Base-by-base conservation (phyloP, 2,888 invertebrate genomes). In the Drosophila villosipedis region DNA sequence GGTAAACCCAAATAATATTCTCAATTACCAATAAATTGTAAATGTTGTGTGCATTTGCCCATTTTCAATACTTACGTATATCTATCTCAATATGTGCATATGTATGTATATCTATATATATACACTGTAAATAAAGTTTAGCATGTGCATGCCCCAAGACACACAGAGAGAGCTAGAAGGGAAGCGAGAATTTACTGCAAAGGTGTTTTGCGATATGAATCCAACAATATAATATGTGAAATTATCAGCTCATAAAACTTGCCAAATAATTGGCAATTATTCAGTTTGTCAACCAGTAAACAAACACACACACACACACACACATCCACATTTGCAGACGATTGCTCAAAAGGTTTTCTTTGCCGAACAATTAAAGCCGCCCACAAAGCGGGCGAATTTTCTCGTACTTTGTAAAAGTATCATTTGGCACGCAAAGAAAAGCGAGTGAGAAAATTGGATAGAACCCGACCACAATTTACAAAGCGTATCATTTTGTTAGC, bases 401-500 rank as follows among this genome's bases (percentile, higher is more conserved):
- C 65, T 62, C 60, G 66, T 47, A 70, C 54, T 73, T 76, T 54
- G 75, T 22, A 73, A 89, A 90, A 86, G 90, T 86, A 86, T 86
- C 85, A 86, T 55, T 86, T 86, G 85, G 90, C 85, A 86, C 91
- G 91, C 91, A 90, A 87, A 87, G 85, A 89, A 84, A 90, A 68
- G 33, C 84, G 74, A 81, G 85, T 83, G 89, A 83, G 89, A 89
- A 85, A 86, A 86, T 89, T 85, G 84, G 68, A 68, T 63, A 74
- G 83, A 74, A 78, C 65, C 67, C 57, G 61, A 4, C 71, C 68
- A 72, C 81, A 83, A 75, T 83, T 88, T 83, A 86, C 85, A 89
- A 90, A 86, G 91, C 91, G 84, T 91, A 91, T 84, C 89, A 90
- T 87, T 90, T 90, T 84, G 89, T 87, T 87, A 88, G 89, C 90